Evolutionary conservation across 2,113 vertebrate species (phyloP).

Genomic region (Phodopus roborovskii): DNA sequence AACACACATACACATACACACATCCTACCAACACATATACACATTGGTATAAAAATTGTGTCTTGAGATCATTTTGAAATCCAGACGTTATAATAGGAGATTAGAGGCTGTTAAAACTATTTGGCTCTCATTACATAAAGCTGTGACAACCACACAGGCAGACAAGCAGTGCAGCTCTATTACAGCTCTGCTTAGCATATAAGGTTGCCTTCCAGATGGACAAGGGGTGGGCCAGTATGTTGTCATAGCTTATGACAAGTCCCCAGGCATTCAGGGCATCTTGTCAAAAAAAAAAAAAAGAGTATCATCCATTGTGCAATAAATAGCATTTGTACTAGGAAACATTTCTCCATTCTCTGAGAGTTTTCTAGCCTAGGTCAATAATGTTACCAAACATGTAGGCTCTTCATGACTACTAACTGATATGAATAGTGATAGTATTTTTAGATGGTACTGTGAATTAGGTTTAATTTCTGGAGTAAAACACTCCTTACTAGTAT

Average conservation of each 20-base stretch:
- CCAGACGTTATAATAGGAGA: neutral
- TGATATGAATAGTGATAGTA: neutral
- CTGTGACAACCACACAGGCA: neutral
- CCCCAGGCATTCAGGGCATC: neutral
- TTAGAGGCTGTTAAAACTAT: neutral
- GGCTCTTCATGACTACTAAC: neutral
- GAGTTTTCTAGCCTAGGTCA: neutral
- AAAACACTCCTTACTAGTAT: constrained; percentile 18
- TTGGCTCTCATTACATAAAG: neutral
- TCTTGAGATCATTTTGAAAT: constrained; percentile 37
- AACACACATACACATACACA: accelerated
- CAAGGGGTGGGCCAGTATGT: neutral
- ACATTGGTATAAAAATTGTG: neutral
- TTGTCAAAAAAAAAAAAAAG: constrained; percentile 13
- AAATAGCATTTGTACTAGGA: neutral
- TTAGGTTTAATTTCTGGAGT: neutral
- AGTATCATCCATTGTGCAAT: neutral
- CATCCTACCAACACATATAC: neutral
- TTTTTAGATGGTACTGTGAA: constrained; percentile 32
- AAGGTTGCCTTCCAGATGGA: neutral
- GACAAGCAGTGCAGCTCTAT: accelerated
- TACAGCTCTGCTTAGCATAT: neutral
- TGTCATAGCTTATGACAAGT: neutral
- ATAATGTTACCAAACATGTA: neutral
- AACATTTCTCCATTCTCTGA: neutral